Base-by-base conservation (phyloP, 2,113 vertebrate genomes). In the Turnix velox region DNA sequence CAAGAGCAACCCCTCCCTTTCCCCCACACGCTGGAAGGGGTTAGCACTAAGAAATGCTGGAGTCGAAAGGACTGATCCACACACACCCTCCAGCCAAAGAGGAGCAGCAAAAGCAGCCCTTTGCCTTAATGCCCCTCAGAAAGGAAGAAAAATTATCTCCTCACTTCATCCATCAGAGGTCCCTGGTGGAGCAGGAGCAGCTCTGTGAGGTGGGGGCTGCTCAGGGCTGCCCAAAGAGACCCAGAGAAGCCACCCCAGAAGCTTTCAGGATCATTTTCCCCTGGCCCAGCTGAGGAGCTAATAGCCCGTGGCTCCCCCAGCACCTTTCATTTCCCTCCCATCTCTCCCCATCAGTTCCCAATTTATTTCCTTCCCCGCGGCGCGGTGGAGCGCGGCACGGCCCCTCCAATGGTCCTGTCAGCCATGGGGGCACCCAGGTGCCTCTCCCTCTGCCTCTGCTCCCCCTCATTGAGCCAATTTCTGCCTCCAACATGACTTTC, bases 381-480 rank as follows among this genome's bases (percentile, higher is more conserved):
- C n/a, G n/a, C n/a, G n/a, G n/a, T n/a, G n/a, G n/a, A n/a, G n/a
- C n/a, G n/a, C n/a, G n/a, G n/a, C n/a, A n/a, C n/a, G n/a, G n/a
- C n/a, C n/a, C n/a, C n/a, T n/a, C n/a, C n/a, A n/a, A n/a, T n/a
- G n/a, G n/a, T n/a, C n/a, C n/a, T n/a, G n/a, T n/a, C n/a, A n/a
- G n/a, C n/a, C n/a, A n/a, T n/a, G n/a, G n/a, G n/a, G n/a, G n/a
- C 96, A 97, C 97, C 97, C 97, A 97, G 96, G 95, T 95, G 97
- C 95, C 95, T 97, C 92, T 97, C 96, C 96, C 96, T 97, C 97
- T 97, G 97, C 97, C 97, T 97, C 97, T 97, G 97, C 97, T 97
- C 97, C 94, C 37, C 93, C 96, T 96, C 97, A 98, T 97, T 97
- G 97, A 98, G 93, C 94, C 97, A 97, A 97, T 97, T 98, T 97